Base-by-base conservation (phyloP, 2,888 invertebrate genomes). In the Phasia obesa region DNA sequence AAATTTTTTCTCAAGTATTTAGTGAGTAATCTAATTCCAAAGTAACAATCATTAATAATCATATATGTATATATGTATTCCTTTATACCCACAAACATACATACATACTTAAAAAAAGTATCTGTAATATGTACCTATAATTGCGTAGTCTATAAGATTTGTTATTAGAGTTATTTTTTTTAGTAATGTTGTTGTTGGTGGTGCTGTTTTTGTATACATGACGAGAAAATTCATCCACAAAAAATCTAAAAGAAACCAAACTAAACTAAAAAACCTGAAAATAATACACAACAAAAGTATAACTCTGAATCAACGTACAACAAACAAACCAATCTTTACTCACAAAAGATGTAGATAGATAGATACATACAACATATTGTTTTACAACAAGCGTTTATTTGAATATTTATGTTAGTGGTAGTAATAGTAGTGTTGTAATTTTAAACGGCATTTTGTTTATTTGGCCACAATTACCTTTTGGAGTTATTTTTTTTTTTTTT, bases 1-100 rank as follows among this genome's bases (percentile, higher is more conserved):
- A 89, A 88, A 89, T 88, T 88, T 89, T 89, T 88, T 89, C 89
- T 86, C 89, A 89, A 88, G 88, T 89, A 86, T 90, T 88, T 88
- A 88, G 89, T 89, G 86, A 89, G 89, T 89, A 90, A 53, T 60
- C 86, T 85, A 38, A 21, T 57, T 57, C 21, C 15, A 69, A 73
- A 76, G 25, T 65, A 35, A 42, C 35, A 55, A 67, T 57, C 64
- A 44, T 80, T 21, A 69, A 62, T 42, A 71, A n/a, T n/a, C n/a
- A n/a, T n/a, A n/a, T n/a, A n/a, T n/a, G 44, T 70, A 53, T 27
- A 25, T 31, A 19, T 47, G 31, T 47, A 35, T 57, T 47, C 27
- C 31, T 51, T 17, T 51, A 15, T 5, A 38, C 6, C 3, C 6
- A 27, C 27, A 27, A 5, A 27, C 27, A 27, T 27, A 27, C 27